These are phyloP conservation scores for Drosophila aff. DNA, from an alignment of 1,140 invertebrate species.

Conservation along the genomic window DNA sequence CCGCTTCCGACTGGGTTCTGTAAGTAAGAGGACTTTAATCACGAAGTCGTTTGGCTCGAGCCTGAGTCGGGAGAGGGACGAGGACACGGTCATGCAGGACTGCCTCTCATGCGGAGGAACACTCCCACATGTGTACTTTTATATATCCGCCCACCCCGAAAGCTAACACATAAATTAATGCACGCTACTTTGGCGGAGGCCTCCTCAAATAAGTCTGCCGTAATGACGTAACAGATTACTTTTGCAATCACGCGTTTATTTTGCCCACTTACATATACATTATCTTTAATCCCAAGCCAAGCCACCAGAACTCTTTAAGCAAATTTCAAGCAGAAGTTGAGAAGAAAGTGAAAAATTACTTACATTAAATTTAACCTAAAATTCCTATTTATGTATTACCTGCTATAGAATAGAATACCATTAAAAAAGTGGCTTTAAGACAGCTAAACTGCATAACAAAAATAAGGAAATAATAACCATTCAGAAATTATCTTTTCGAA, in stretches of 20 bases:
- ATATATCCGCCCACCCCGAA: constrained; percentile 14
- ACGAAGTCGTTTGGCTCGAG: constrained; percentile 16
- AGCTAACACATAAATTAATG: constrained; percentile 43
- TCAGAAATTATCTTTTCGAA: background rate
- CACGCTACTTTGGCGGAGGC: constrained; percentile 27
- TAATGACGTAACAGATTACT: constrained; percentile 36
- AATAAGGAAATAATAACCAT: background rate
- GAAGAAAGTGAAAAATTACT: background rate
- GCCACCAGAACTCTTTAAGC: constrained; percentile 2
- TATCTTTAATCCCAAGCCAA: background rate
- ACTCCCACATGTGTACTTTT: constrained; percentile 9
- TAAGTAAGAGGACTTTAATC: constrained; percentile 40
- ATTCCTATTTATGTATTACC: too few species aligned
- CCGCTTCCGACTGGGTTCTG: constrained; percentile 9
- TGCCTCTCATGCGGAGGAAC: constrained; percentile 29
- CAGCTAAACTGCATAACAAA: background rate
- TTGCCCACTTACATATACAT: constrained; percentile 4
- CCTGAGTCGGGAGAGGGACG: background rate
- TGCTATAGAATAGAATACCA: background rate
- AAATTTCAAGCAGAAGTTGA: background rate
- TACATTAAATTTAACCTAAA: background rate
- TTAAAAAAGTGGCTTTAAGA: background rate
- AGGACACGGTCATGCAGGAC: constrained; percentile 16
- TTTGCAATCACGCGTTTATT: constrained; percentile 13
- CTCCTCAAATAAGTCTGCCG: constrained; percentile 27